Base-by-base conservation (phyloP, 2,888 invertebrate genomes). In the Congeria kusceri region DNA sequence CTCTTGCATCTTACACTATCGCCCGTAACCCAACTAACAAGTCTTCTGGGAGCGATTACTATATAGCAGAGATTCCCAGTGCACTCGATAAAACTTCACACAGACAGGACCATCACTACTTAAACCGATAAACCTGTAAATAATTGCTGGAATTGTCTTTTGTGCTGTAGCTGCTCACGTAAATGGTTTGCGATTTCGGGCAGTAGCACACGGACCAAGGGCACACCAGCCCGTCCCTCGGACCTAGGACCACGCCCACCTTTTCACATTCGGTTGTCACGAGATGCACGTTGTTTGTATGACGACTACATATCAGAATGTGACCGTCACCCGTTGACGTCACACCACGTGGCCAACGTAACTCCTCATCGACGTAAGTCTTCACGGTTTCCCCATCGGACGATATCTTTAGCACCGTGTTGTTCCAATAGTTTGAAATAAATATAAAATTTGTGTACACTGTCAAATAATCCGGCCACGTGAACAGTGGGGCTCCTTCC, bases 171-270 rank as follows among this genome's bases (percentile, higher is more conserved):
- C 53, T 53, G 53, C 53, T 53, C 20, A 53, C 53, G 9, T 53
- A 53, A 11, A 53, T 20, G n/a, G 53, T 53, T 4, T 11, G 20
- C 25, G 20, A 23, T 20, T 20, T 25, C 23, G 20, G 23, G n/a
- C 53, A 53, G 53, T 53, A 53, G 25, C 53, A 53, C 53, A 53
- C 53, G 25, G 53, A 53, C 53, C 53, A 53, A 25, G 53, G 53
- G 20, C 53, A 9, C 2, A 23, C 23, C 2, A 53, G 53, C 53
- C 53, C 53, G 53, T 53, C 53, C 25, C 25, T 53, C 11, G 20
- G 23, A 18, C 53, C 25, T 53, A 53, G 25, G 20, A 53, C 20
- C 20, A 53, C 53, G 53, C 53, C 53, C 20, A 53, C 53, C n/a
- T 53, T 53, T 18, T 53, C 53, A 20, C 53, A 53, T 9, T 53